Evolutionary conservation across 2,888 invertebrate genomes (phyloP).

Genomic region (Oscheius myriophilus): DNA sequence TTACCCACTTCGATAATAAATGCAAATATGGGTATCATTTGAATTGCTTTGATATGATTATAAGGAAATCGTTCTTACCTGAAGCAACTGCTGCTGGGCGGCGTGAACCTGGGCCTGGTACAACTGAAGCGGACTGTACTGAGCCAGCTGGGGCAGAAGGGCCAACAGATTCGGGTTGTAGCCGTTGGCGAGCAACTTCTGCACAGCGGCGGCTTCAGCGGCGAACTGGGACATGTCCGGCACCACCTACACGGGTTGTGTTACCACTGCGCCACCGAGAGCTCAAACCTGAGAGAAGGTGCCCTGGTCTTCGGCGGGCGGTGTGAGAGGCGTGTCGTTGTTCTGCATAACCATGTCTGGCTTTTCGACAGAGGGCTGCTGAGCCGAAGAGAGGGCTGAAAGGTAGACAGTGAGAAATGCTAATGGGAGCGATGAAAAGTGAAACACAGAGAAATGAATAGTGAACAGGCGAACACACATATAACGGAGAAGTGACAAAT

Average conservation of each 20-base stretch:
- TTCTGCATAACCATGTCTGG: slow-evolving; percentile 28
- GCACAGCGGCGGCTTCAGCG: slow-evolving; percentile 5
- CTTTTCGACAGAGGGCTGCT: slow-evolving; percentile 9
- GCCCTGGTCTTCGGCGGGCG: slow-evolving; percentile 16
- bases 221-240: slow-evolving; percentile 17
- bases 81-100: slow-evolving; percentile 9
- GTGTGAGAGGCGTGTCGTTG: slow-evolving; percentile 21
- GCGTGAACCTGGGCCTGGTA: slow-evolving; percentile 9
- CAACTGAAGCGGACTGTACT: background rate
- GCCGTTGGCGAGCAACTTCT: slow-evolving; percentile 20
- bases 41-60: no score
- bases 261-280: no score
- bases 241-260: slow-evolving; percentile 2
- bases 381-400: background rate
- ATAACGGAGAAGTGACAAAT: no score
- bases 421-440: no score
- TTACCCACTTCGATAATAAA: no score
- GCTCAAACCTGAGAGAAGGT: background rate
- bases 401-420: background rate
- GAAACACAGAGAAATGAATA: no score
- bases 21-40: no score
- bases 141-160: background rate
- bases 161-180: slow-evolving; percentile 2
- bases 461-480: no score
- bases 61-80: background rate